Evolutionary conservation across 2,797 vertebrate genomes (phyloP).

Genomic region (Sebastolobus alascanus): DNA sequence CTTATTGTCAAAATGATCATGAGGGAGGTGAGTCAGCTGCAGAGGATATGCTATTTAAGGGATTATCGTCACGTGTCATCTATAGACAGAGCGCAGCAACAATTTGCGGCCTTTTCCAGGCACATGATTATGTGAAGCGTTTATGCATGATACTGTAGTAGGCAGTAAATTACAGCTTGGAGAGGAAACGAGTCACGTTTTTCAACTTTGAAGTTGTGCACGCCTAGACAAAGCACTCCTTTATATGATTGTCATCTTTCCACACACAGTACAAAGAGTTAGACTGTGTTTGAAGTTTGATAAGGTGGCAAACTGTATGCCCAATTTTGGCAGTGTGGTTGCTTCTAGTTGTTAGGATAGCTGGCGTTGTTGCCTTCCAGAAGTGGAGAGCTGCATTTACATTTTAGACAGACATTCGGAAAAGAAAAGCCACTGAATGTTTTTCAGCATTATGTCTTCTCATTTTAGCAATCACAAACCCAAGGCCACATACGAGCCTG

Average conservation of each 20-base stretch:
- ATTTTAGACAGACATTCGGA: not conserved
- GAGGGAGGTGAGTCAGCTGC: constrained; percentile 36
- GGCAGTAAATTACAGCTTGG: constrained; percentile 54
- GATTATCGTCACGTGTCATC: constrained; percentile 47
- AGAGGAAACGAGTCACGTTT: constrained; percentile 54
- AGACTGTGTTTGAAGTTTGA: constrained; percentile 36
- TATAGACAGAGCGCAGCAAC: constrained; percentile 29
- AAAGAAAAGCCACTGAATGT: not conserved
- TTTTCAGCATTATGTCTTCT: constrained; percentile 13
- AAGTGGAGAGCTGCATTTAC: not conserved
- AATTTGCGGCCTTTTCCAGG: constrained; percentile 48
- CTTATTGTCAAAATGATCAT: constrained; percentile 16
- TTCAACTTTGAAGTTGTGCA: constrained; percentile 49
- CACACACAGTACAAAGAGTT: constrained; percentile 22
- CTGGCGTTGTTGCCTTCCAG: not conserved
- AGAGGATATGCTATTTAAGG: constrained; percentile 32
- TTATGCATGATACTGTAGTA: constrained; percentile 36
- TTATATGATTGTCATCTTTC: constrained; percentile 56
- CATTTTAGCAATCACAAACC: constrained; percentile 5
- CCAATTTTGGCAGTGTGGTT: not conserved
- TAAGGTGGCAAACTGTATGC: constrained; percentile 5
- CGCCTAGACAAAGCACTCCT: constrained; percentile 48
- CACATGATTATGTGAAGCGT: constrained; percentile 49
- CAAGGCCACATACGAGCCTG: not conserved
- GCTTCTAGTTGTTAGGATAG: constrained; percentile 4